Evolutionary conservation across 2,888 invertebrate species (phyloP).

Genomic region (Pyrrhia umbra): DNA sequence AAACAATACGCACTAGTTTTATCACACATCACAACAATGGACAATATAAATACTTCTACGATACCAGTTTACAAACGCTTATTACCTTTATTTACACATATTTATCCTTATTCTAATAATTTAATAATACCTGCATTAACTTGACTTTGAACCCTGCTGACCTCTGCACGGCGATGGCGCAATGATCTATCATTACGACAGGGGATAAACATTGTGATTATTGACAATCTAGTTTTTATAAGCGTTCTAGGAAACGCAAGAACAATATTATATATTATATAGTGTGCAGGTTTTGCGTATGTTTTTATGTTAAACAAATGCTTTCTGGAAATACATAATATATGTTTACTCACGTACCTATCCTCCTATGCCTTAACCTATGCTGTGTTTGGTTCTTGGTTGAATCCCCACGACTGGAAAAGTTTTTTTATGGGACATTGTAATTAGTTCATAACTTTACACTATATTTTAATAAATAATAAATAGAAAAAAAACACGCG

Average conservation of each 20-base stretch:
- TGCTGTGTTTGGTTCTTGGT: too few species aligned
- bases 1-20: not conserved
- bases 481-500: too few species aligned
- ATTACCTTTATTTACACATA: not conserved
- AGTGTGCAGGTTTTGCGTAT: not conserved
- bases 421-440: too few species aligned
- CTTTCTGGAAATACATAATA: not conserved
- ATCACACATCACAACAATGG: not conserved
- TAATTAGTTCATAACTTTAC: too few species aligned
- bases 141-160: constrained; percentile 44
- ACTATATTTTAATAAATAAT: too few species aligned
- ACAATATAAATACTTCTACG: not conserved
- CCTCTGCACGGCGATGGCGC: not conserved
- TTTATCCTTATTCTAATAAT: constrained; percentile 24
- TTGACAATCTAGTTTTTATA: constrained; percentile 14
- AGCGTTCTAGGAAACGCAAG: constrained; percentile 1
- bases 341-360: too few species aligned
- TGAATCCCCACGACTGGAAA: too few species aligned
- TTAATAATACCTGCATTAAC: constrained; percentile 9
- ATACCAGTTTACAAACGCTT: not conserved
- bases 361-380: too few species aligned
- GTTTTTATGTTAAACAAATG: not conserved
- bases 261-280: not conserved
- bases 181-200: constrained; percentile 15
- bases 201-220: constrained; percentile 4